A percentile compares a stretch with the other conserved stretches of the same genome.
These are phyloP conservation scores for Ptychochromis oligacanthus DNA, from an alignment of 2,113 vertebrate genomes.

Conservation along the genomic window DNA sequence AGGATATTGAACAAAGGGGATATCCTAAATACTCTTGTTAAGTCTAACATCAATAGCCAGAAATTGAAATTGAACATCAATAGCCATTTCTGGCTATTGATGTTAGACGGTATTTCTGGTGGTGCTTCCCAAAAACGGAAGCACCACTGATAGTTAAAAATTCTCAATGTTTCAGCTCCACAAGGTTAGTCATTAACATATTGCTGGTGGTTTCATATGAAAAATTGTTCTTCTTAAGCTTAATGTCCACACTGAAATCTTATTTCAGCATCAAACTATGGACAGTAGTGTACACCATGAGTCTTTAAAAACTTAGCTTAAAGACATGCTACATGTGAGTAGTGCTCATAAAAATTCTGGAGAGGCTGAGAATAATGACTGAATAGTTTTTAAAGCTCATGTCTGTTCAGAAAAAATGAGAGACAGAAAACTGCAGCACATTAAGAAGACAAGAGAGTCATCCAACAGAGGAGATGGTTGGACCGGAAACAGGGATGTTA, in stretches of 20 bases:
- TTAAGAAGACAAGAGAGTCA: background rate
- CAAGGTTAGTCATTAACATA: too few species aligned
- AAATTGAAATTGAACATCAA: too few species aligned
- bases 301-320: too few species aligned
- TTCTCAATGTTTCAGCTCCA: background rate
- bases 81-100: background rate
- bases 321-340: too few species aligned
- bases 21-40: background rate
- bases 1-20: background rate
- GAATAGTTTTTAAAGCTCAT: background rate
- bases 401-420: background rate
- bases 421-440: background rate
- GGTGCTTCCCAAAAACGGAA: background rate
- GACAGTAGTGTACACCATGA: too few species aligned
- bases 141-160: background rate
- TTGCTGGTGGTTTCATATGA: too few species aligned
- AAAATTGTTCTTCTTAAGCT: too few species aligned
- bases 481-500: too few species aligned
- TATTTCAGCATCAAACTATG: too few species aligned
- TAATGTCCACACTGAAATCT: too few species aligned
- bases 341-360: too few species aligned
- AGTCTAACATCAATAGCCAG: background rate
- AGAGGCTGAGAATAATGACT: background rate
- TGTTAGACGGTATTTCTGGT: too few species aligned
- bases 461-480: background rate